Conservation (phyloP, 2,797 vertebrate genomes). For the Melopsittacus undulatus region DNA sequence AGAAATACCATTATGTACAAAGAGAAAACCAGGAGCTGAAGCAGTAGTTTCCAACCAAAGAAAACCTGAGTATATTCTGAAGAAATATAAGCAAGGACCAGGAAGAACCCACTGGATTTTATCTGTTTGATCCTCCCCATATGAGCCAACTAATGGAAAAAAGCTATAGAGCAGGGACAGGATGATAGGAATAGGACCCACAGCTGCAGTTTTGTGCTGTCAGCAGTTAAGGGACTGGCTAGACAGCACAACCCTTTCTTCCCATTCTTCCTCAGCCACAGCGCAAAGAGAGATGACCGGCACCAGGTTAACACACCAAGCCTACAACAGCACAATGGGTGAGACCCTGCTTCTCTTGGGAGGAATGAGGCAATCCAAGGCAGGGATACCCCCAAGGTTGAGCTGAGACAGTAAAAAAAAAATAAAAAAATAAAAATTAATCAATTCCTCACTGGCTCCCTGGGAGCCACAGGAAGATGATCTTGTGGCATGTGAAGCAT, state of each 20-base stretch:
- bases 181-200: slow-evolving; percentile 35
- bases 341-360: not conserved
- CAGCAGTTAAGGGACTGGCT: not conserved
- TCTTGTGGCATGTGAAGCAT: slow-evolving; percentile 31
- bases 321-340: rapidly evolving
- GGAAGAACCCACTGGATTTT: not conserved
- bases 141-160: slow-evolving; percentile 44
- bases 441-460: not conserved
- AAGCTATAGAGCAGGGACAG: not conserved
- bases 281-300: not conserved
- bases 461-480: slow-evolving; percentile 7
- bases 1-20: not conserved
- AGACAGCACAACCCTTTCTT: not conserved
- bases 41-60: not conserved
- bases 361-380: not conserved
- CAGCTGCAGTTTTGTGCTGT: slow-evolving; percentile 40
- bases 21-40: not conserved
- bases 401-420: not conserved
- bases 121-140: not conserved
- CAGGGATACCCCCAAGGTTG: not conserved
- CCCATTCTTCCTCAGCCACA: not conserved
- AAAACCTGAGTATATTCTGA: not conserved
- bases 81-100: not conserved
- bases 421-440: not conserved
- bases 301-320: not conserved